Base-by-base conservation (phyloP, 1,140 invertebrate genomes). In the Eumaeus atala region DNA sequence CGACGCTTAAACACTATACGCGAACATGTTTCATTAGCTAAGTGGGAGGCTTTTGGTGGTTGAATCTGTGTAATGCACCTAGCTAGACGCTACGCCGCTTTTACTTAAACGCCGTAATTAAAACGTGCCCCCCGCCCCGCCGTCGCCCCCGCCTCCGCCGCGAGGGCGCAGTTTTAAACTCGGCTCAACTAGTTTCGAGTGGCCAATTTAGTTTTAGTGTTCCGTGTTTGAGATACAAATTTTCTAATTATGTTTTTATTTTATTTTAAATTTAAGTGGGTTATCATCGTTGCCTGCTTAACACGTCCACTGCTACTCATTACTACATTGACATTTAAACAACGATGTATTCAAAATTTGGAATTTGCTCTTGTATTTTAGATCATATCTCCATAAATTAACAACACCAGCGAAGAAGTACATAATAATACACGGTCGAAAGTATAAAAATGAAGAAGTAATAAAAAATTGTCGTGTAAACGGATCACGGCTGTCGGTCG, bases 1-100 rank as follows among this genome's bases (percentile, higher is more conserved):
- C 2, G 6, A 2, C 75, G 77, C 82, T 78, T 79, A 84, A 87
- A 78, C 81, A 84, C 84, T 87, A 84, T 78, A 84, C 82, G 77
- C 76, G 84, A 87, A 82, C 85, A 88, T 88, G 85, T 88, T 88
- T 88, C 87, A 88, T 88, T 88, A 88, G 87, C 87, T 88, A 88
- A 88, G 85, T 88, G 87, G 85, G 69, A 82, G 82, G 85, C 85
- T 87, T 88, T 88, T 85, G 84, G 87, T 84, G 72, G 77, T 77
- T 79, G 76, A 83, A 84, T 84, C 79, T 79, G 76, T 83, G 83
- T 84, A 84, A 82, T 84, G 81, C 79, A 84, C 74, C 73, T 68
- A 81, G 72, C 75, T 78, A 79, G 77, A 76, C 72, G 77, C 70
- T 73, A 77, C 71, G 70, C 66, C 79, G 83, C 83, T 83, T 83